Base-by-base conservation (phyloP, 2,113 vertebrate genomes). In the Periophthalmodon schlosseri region DNA sequence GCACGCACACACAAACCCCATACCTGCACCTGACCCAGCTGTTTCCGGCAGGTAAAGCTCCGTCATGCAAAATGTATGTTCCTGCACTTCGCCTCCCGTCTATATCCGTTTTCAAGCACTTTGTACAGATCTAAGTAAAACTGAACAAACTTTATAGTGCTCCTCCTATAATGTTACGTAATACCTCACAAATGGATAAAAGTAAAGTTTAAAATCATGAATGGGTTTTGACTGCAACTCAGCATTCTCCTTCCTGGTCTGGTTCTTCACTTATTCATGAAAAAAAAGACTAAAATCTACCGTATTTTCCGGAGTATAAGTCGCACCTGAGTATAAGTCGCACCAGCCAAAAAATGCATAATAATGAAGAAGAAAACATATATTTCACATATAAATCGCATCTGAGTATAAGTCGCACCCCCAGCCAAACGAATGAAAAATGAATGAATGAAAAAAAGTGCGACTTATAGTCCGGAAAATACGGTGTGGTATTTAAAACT, bases 51-150 rank as follows among this genome's bases (percentile, higher is more conserved):
- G 84, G 77, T 81, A 20, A 56, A 56, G 78, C 86, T 85, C 84
- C 75, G 79, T 89, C 84, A 80, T 89, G 77, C 68, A 82, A 87
- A 82, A 84, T 82, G 65, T 63, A 84, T 75, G 61, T 73, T 67
- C 61, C 71, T 16, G 72, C 64, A 61, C 75, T 72, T 64, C 58
- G 21, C 10, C 77, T 20, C 54, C 34, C 49, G 44, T 73, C 69
- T 46, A 60, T 68, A 18, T 72, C 78, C 44, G 56, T 61, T 28
- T 18, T 64, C 50, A 18, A 54, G 33, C 46, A 14, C 63, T 65
- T 65, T 65, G 33, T 16, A n/a, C 8, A 39, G 7, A n/a, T 56
- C 52, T 10, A 21, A 52, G 49, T 52, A 5, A 18, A 20, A 14
- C 8, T 16, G 13, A 1, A 15, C 3, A 64, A 28, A 36, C 34